These are phyloP conservation scores for Andrena chrysosceles DNA, from an alignment of 2,888 invertebrate genomes.

Conservation along the genomic window DNA sequence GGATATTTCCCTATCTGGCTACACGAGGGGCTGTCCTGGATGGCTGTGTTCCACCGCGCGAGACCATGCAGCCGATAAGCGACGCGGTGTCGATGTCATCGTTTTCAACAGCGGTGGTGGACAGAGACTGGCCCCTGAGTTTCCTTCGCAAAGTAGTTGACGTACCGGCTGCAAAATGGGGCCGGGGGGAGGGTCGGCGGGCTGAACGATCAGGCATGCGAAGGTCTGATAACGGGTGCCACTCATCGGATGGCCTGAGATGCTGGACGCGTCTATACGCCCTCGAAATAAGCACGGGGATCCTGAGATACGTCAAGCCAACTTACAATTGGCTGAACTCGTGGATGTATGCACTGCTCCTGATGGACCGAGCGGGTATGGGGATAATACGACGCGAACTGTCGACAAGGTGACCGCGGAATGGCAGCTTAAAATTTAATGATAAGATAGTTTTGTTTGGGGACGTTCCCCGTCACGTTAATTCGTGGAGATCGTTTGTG, in stretches of 20 bases:
- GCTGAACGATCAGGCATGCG: constrained; percentile 80
- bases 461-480: too few relatives aligned
- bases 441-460: too few relatives aligned
- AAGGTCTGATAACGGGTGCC: constrained; percentile 77
- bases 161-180: constrained; percentile 68
- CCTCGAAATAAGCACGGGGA: constrained; percentile 37
- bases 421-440: too few relatives aligned
- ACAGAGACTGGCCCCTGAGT: constrained; percentile 36
- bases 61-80: constrained; percentile 55
- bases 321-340: neutral
- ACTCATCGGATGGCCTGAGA: constrained; percentile 54
- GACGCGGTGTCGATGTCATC: constrained; percentile 32
- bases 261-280: constrained; percentile 38
- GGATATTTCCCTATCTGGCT: constrained; percentile 65
- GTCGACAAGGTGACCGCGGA: too few relatives aligned
- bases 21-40: constrained; percentile 25
- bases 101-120: constrained; percentile 25
- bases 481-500: too few relatives aligned
- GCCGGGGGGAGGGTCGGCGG: constrained; percentile 34
- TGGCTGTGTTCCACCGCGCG: constrained; percentile 33
- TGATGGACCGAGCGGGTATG: too few relatives aligned
- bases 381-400: too few relatives aligned
- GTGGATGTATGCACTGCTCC: too few relatives aligned
- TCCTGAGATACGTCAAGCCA: constrained; percentile 38
- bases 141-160: constrained; percentile 72